These are phyloP conservation scores for Ceratothoa steindachneri DNA, from an alignment of 2,888 invertebrate species.

Conservation along the genomic window DNA sequence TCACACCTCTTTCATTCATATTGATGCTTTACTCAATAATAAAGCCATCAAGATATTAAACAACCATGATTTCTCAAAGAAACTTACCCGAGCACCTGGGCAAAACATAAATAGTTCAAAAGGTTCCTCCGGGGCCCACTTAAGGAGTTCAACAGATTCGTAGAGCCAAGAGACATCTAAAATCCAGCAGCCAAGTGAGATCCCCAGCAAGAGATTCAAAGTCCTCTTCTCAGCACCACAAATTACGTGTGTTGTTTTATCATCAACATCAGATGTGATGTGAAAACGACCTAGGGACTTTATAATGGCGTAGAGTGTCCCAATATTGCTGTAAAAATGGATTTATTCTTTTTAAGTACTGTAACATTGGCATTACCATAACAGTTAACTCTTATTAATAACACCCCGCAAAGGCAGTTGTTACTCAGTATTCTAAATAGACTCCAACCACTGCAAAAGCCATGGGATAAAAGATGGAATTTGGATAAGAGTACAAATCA, in stretches of 20 bases:
- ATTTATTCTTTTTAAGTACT: too few species aligned
- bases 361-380: too few species aligned
- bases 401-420: too few species aligned
- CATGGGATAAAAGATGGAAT: too few species aligned
- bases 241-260: slow-evolving; percentile 25
- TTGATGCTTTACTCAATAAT: too few species aligned
- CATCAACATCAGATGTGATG: slow-evolving; percentile 11
- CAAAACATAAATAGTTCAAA: slow-evolving; percentile 28
- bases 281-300: slow-evolving; percentile 21
- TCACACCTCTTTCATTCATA: too few species aligned
- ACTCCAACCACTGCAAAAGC: too few species aligned
- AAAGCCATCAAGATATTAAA: too few species aligned
- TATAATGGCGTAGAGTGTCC: slow-evolving; percentile 19
- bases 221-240: slow-evolving; percentile 31
- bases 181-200: slow-evolving; percentile 31
- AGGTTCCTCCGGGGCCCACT: slow-evolving; percentile 35
- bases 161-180: slow-evolving; percentile 30
- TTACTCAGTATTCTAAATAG: too few species aligned
- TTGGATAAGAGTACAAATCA: too few species aligned
- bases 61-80: too few species aligned
- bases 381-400: too few species aligned
- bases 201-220: slow-evolving; percentile 22
- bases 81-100: slow-evolving; percentile 33
- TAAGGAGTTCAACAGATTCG: slow-evolving; percentile 20
- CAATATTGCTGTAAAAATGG: slow-evolving; percentile 20